Evolutionary conservation across 2,888 invertebrate species (phyloP).

Genomic region (Sinohyriopsis cumingii): DNA sequence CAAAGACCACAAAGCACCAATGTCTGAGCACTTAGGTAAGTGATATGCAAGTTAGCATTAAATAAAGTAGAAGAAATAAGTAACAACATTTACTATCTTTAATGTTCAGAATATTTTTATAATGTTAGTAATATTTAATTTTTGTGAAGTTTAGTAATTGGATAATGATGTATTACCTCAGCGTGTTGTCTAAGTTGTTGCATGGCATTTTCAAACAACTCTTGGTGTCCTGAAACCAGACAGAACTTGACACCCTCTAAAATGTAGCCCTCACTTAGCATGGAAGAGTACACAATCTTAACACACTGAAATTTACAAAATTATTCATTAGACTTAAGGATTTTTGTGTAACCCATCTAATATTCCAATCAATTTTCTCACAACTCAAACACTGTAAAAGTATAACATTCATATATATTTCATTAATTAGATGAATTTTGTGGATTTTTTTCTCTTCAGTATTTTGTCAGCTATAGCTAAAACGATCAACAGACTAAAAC

Average conservation of each 20-base stretch:
- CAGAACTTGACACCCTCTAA: constrained; percentile 55
- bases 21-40: no score
- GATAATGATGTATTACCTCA: constrained; percentile 27
- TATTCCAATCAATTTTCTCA: no score
- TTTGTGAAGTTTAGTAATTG: not conserved
- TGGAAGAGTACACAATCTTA: constrained; percentile 35
- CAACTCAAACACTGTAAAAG: no score
- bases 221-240: constrained; percentile 44
- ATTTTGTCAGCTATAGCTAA: no score
- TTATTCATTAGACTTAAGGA: not conserved
- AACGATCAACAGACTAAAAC: no score
- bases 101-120: not conserved
- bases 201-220: constrained; percentile 33
- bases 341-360: not conserved
- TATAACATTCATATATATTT: no score
- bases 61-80: no score
- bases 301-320: constrained; percentile 46
- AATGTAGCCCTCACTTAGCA: constrained; percentile 34
- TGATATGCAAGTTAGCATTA: no score
- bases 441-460: no score
- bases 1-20: no score
- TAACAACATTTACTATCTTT: not conserved
- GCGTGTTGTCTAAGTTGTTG: constrained; percentile 27
- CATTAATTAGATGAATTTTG: no score
- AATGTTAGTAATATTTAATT: not conserved